These are phyloP conservation scores for Dicentrarchus labrax DNA, from an alignment of 2,113 vertebrate genomes.

Conservation along the genomic window DNA sequence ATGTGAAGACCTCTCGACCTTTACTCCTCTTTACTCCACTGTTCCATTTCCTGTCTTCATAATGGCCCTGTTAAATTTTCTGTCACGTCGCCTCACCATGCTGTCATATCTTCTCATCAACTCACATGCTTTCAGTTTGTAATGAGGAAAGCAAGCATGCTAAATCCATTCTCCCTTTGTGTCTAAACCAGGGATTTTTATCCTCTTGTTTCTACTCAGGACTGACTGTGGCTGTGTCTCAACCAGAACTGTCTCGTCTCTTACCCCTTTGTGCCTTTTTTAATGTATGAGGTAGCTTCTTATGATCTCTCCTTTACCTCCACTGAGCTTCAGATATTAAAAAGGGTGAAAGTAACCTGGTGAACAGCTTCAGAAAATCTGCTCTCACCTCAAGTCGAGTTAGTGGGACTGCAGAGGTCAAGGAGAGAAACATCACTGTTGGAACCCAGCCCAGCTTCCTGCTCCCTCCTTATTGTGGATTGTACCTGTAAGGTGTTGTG, in stretches of 20 bases:
- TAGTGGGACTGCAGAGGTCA: conserved; percentile 49
- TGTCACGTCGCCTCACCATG: conserved; percentile 28
- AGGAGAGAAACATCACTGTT: conserved; percentile 67
- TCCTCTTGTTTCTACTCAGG: conserved; percentile 76
- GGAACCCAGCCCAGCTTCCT: conserved; percentile 70
- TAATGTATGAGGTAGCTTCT: conserved; percentile 41
- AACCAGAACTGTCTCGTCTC: conserved; percentile 68
- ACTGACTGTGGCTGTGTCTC: conserved; percentile 75
- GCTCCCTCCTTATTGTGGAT: conserved; percentile 64
- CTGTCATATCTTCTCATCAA: conserved; percentile 48
- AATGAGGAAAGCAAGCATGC: conserved; percentile 71
- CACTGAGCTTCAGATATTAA: conserved; percentile 18
- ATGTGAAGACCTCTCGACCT: conserved; percentile 30
- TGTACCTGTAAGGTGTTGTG: conserved; percentile 74
- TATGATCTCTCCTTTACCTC: conserved; percentile 71
- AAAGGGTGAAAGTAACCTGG: not conserved
- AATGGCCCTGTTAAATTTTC: conserved; percentile 31
- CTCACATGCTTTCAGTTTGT: conserved; percentile 64
- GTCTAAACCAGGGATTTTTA: conserved; percentile 73
- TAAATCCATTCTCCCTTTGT: conserved; percentile 64
- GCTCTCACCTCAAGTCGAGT: not conserved
- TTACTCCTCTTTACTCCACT: conserved; percentile 13
- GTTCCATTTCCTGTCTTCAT: conserved; percentile 43
- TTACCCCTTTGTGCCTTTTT: conserved; percentile 43
- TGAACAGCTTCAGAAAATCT: not conserved